Conservation (phyloP, 2,888 invertebrate genomes). For the Megastigmus dorsalis region DNA sequence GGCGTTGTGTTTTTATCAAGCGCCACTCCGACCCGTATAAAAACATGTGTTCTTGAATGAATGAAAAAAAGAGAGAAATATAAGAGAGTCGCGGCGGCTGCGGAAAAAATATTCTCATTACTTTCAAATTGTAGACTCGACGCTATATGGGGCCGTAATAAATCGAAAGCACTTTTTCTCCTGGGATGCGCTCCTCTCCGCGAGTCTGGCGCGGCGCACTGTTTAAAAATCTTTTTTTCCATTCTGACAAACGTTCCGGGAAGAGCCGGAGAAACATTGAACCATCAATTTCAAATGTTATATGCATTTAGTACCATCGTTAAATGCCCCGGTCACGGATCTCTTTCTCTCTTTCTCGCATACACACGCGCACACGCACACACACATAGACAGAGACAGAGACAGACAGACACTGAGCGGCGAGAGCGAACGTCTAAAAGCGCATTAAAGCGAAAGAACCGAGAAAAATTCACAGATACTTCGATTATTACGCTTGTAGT, state of each 20-base stretch:
- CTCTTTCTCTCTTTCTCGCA: conserved; percentile 14
- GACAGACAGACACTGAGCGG: too few species aligned
- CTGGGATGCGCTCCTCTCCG: too few species aligned
- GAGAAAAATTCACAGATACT: conserved; percentile 39
- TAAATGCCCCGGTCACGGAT: conserved; percentile 19
- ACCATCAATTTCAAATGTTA: conserved; percentile 43
- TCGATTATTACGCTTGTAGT: conserved; percentile 24
- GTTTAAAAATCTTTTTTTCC: conserved; percentile 24
- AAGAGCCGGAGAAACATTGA: conserved; percentile 22
- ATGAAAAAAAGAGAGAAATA: too few species aligned
- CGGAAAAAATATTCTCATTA: conserved; percentile 3
- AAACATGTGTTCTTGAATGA: neutral
- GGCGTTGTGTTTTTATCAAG: neutral
- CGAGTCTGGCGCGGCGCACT: neutral
- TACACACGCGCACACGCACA: too few species aligned
- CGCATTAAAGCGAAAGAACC: neutral
- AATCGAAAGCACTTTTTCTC: conserved; percentile 24
- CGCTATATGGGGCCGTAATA: neutral
- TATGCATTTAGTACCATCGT: conserved; percentile 40
- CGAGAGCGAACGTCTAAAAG: neutral
- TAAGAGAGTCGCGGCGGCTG: too few species aligned
- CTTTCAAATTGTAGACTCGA: neutral
- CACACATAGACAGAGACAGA: too few species aligned
- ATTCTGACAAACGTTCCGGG: neutral
- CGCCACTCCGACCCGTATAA: neutral